Conservation (phyloP, 2,113 vertebrate species). For the Rhinopomastus cyanomelas region DNA sequence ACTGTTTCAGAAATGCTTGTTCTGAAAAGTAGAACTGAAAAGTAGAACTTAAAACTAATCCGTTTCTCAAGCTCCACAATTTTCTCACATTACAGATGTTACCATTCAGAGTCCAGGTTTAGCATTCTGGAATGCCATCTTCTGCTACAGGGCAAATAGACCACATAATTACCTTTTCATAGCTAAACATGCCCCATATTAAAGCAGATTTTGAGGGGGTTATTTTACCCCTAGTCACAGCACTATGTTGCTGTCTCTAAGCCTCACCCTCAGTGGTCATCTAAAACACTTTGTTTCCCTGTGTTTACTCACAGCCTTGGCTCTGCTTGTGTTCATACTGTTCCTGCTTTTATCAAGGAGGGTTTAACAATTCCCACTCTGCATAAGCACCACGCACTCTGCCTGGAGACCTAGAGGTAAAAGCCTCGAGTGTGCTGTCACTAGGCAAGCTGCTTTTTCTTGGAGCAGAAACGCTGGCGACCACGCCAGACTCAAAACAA, state of each 20-base stretch:
- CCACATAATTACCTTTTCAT: not conserved
- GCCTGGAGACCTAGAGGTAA: not conserved
- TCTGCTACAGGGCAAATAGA: not conserved
- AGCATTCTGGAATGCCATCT: not conserved
- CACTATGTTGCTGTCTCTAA: not conserved
- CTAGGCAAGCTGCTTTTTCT: not conserved
- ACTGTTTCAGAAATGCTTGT: not conserved
- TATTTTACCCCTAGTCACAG: not conserved
- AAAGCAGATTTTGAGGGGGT: not conserved
- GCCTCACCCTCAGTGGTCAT: not conserved
- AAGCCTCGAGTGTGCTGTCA: not conserved
- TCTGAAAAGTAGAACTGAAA: not conserved
- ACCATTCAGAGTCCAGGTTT: not conserved
- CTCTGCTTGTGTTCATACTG: not conserved
- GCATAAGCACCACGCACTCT: not conserved
- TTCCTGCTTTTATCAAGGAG: not conserved
- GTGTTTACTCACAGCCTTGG: not conserved
- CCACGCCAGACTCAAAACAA: conserved; percentile 22
- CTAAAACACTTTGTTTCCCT: not conserved
- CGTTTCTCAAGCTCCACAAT: not conserved
- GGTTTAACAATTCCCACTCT: not conserved
- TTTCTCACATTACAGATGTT: not conserved
- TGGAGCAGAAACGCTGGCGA: not conserved
- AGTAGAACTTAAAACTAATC: not conserved
- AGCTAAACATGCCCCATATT: not conserved